Conservation (phyloP, 2,113 vertebrate species). For the Uria lomvia region DNA sequence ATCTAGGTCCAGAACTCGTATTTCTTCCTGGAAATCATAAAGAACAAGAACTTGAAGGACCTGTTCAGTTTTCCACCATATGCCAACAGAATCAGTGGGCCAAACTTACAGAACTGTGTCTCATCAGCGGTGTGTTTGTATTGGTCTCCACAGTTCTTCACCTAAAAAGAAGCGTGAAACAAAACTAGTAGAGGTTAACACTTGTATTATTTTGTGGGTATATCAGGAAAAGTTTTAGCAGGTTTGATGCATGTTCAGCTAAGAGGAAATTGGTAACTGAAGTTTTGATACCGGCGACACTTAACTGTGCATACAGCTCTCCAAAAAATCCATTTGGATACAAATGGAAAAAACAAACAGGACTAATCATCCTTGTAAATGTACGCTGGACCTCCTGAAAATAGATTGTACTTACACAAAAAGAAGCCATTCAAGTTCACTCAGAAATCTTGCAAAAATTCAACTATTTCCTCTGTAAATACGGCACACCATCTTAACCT, state of each 20-base stretch:
- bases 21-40: neutral
- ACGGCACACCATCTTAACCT: neutral
- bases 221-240: neutral
- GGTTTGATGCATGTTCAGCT: neutral
- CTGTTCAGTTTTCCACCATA: neutral
- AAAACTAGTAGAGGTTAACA: slow-evolving; percentile 53
- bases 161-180: neutral
- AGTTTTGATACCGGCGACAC: neutral
- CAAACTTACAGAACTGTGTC: neutral
- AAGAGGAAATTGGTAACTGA: neutral
- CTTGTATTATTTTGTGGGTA: slow-evolving; percentile 1
- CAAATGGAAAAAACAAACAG: neutral
- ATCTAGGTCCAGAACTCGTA: neutral
- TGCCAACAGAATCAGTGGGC: neutral
- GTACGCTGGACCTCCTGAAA: neutral
- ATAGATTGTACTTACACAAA: neutral
- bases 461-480: neutral
- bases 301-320: neutral
- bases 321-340: neutral
- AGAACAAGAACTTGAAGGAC: neutral
- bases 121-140: neutral
- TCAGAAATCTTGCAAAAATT: neutral
- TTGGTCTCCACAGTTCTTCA: neutral
- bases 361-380: neutral
- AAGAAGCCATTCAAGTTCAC: neutral